Evolutionary conservation across 2,888 invertebrate genomes (phyloP).

Genomic region (Scaptomyza caliginosa): DNA sequence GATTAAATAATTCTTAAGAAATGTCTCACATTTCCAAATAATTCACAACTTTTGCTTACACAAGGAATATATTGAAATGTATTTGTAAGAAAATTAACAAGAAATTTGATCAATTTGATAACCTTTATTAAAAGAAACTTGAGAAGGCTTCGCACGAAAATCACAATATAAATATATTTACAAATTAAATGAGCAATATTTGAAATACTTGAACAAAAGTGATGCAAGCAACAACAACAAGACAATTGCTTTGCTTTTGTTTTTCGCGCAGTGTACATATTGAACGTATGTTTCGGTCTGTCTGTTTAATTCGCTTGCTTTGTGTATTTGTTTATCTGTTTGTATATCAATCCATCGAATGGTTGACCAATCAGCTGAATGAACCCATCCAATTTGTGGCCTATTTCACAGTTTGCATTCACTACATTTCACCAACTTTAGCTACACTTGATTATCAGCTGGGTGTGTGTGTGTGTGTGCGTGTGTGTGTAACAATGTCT

Average conservation of each 20-base stretch:
- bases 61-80: no score
- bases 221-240: not conserved
- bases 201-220: not conserved
- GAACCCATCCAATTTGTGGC: conserved; percentile 49
- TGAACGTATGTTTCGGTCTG: conserved; percentile 5
- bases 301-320: conserved; percentile 1
- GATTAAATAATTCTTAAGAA: not conserved
- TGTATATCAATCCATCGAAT: conserved; percentile 13
- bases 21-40: not conserved
- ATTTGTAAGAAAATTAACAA: not conserved
- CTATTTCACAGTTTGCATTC: conserved; percentile 16
- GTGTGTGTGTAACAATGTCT: conserved; percentile 52
- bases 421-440: not conserved
- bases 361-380: conserved; percentile 39
- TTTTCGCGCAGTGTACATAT: conserved; percentile 31
- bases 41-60: not conserved
- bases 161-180: not conserved
- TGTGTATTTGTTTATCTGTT: conserved; percentile 13
- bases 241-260: not conserved
- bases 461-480: no score
- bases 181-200: not conserved
- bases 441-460: conserved; percentile 17
- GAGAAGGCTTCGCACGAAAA: no score
- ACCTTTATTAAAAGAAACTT: no score
- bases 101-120: not conserved